Conservation (phyloP, 2,797 vertebrate genomes). For the Pagetopsis macropterus region DNA sequence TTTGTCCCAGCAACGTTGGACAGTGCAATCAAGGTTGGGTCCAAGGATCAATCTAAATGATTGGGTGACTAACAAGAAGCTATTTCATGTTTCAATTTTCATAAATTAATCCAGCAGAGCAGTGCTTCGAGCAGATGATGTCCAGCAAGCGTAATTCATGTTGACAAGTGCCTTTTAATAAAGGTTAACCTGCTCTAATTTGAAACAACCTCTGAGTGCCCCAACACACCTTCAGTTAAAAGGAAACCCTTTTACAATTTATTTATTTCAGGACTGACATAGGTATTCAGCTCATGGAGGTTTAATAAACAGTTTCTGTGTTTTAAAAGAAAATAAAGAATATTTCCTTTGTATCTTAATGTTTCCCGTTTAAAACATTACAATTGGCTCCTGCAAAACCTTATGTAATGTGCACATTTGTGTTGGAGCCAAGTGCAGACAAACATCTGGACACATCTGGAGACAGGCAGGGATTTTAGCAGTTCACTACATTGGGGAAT, state of each 20-base stretch:
- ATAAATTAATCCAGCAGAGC: slow-evolving; percentile 39
- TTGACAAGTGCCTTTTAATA: slow-evolving; percentile 26
- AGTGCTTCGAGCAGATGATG: slow-evolving; percentile 26
- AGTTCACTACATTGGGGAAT: slow-evolving; percentile 25
- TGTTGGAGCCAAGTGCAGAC: neutral
- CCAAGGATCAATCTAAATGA: slow-evolving; percentile 55
- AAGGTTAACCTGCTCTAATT: slow-evolving; percentile 39
- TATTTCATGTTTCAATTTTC: slow-evolving; percentile 62
- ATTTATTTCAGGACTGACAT: neutral
- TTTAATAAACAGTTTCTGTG: neutral
- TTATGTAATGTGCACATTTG: slow-evolving; percentile 7
- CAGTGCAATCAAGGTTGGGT: slow-evolving; percentile 45
- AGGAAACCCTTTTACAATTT: neutral
- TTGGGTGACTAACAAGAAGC: slow-evolving; percentile 39
- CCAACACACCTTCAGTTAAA: slow-evolving; percentile 1
- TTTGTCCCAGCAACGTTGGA: slow-evolving; percentile 52
- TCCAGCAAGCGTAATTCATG: slow-evolving; percentile 40
- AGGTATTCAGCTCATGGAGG: neutral
- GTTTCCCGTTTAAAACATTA: slow-evolving; percentile 15
- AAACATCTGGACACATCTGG: slow-evolving; percentile 31
- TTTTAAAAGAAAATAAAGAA: neutral
- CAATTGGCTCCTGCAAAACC: neutral
- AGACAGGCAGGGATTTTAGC: slow-evolving; percentile 11
- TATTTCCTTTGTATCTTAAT: neutral
- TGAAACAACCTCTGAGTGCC: slow-evolving; percentile 3